These are phyloP conservation scores for Noctua fimbriata DNA, from an alignment of 2,888 invertebrate species.

Conservation along the genomic window DNA sequence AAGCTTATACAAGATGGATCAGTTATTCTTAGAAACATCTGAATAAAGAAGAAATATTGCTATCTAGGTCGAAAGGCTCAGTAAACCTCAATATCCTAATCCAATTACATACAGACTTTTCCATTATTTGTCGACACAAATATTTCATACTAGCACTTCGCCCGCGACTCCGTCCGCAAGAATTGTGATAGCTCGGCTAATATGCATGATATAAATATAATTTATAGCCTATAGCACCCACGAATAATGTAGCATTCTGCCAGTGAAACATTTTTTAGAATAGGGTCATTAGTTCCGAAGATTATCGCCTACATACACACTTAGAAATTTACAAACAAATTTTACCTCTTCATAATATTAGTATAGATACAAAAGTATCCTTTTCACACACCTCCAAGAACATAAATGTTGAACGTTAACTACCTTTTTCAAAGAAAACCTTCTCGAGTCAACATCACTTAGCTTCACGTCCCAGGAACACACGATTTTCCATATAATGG, in stretches of 20 bases:
- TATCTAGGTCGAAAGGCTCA: not conserved
- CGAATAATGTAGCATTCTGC: too few relatives aligned
- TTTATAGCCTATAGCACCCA: too few relatives aligned
- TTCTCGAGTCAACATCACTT: constrained; percentile 7
- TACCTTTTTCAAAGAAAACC: constrained; percentile 19
- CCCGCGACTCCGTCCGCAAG: too few relatives aligned
- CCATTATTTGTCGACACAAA: not conserved
- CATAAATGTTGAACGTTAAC: constrained; percentile 9
- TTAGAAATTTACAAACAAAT: too few relatives aligned
- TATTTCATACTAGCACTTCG: not conserved
- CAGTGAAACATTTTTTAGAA: too few relatives aligned
- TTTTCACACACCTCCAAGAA: not conserved
- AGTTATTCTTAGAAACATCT: not conserved
- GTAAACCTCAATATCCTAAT: too few relatives aligned
- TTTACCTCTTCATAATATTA: too few relatives aligned
- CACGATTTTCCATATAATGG: constrained; percentile 60
- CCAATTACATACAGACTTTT: too few relatives aligned
- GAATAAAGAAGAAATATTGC: not conserved
- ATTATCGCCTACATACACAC: not conserved
- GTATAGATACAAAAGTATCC: not conserved
- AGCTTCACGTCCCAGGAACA: constrained; percentile 37
- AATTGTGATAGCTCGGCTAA: too few relatives aligned
- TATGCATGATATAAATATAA: too few relatives aligned
- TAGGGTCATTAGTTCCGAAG: too few relatives aligned
- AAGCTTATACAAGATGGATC: constrained; percentile 8